Percentiles rank a stretch among this genome's conserved stretches.
phyloP scores from a whole-genome alignment of 2,797 vertebrate species.

The Champsocephalus gunnari region DNA sequence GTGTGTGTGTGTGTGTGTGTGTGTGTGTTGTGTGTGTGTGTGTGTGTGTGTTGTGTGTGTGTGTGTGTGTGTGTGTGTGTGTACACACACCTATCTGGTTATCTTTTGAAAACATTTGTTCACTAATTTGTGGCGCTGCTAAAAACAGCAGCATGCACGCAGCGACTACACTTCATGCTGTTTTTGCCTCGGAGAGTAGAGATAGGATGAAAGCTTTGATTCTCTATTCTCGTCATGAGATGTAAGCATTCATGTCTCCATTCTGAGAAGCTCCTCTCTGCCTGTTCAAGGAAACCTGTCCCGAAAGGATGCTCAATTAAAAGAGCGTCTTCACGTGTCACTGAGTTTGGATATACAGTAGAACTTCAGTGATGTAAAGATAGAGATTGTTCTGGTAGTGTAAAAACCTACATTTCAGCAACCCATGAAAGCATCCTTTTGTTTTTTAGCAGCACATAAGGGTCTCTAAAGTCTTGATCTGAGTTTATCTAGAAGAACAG shows the following conservation, averaged over 20 bases:
- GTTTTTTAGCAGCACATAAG: too few relatives aligned
- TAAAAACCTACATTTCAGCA: too few relatives aligned
- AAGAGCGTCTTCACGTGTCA: too few relatives aligned
- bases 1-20: neutral
- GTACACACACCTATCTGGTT: constrained; percentile 46
- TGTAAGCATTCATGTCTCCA: constrained; percentile 31
- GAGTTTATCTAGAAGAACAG: neutral
- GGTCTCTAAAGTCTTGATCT: too few relatives aligned
- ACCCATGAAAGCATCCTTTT: too few relatives aligned
- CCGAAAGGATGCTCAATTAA: constrained; percentile 13
- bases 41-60: constrained; percentile 29
- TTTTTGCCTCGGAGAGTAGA: constrained; percentile 10
- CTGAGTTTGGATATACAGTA: too few relatives aligned
- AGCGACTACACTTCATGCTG: constrained; percentile 4
- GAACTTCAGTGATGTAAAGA: too few relatives aligned
- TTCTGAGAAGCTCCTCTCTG: constrained; percentile 15
- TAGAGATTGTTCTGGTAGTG: too few relatives aligned
- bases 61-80: constrained; percentile 22
- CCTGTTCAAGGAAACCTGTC: constrained; percentile 1
- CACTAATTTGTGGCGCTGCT: constrained; percentile 10
- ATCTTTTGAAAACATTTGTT: constrained; percentile 30
- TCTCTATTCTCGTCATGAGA: constrained; percentile 6
- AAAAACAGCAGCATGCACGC: constrained; percentile 14
- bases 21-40: constrained; percentile 24
- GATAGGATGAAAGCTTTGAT: constrained; percentile 2